Evolutionary conservation across 2,888 invertebrate genomes (phyloP).

Genomic region (Dioctria linearis): DNA sequence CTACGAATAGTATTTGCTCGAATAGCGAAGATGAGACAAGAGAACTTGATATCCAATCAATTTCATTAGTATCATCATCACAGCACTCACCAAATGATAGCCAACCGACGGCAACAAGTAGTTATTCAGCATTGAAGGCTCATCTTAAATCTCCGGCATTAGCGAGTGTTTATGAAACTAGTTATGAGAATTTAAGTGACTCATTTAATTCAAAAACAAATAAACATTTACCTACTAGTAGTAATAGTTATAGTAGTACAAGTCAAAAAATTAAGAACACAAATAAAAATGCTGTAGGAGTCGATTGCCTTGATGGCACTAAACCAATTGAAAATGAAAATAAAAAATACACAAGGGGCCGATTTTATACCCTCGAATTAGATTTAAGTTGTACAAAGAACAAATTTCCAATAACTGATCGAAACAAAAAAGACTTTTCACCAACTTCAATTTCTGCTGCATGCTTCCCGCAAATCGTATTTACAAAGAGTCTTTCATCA

Average conservation of each 20-base stretch:
- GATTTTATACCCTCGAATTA: slow-evolving; percentile 70
- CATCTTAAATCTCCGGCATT: slow-evolving; percentile 69
- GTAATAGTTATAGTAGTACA: slow-evolving; percentile 52
- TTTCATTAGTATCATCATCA: slow-evolving; percentile 49
- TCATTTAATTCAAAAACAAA: slow-evolving; percentile 53
- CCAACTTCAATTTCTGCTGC: slow-evolving; percentile 52
- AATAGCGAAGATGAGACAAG: slow-evolving; percentile 46
- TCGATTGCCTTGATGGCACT: slow-evolving; percentile 54
- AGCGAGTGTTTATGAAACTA: slow-evolving; percentile 72
- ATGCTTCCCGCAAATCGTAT: slow-evolving; percentile 58
- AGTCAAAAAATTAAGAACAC: slow-evolving; percentile 38
- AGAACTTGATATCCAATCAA: slow-evolving; percentile 15
- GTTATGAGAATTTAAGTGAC: slow-evolving; percentile 70
- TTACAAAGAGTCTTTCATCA: slow-evolving; percentile 68
- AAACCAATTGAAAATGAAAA: slow-evolving; percentile 65
- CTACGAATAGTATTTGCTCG: slow-evolving; percentile 36
- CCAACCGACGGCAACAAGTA: slow-evolving; percentile 29
- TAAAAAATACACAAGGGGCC: slow-evolving; percentile 66
- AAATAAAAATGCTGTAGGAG: not conserved
- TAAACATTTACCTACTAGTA: slow-evolving; percentile 39
- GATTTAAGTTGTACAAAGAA: slow-evolving; percentile 75
- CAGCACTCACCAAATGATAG: slow-evolving; percentile 10
- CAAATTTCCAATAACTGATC: slow-evolving; percentile 74
- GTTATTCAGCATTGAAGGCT: slow-evolving; percentile 60
- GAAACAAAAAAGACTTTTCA: slow-evolving; percentile 61